Conservation (phyloP, 2,888 invertebrate species). For the Cephalotes varians region DNA sequence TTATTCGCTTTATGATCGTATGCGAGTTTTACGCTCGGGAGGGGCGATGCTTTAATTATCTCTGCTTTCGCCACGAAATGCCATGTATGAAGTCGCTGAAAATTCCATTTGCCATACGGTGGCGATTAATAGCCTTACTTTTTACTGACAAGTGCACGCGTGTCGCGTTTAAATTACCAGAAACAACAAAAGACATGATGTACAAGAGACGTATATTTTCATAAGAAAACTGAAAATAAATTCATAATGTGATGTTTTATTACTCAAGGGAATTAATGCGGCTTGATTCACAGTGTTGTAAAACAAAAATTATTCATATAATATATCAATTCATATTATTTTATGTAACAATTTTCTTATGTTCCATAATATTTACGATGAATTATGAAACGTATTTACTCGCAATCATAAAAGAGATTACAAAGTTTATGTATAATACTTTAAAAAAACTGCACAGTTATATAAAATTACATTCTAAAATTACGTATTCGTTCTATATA, state of each 20-base stretch:
- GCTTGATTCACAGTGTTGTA: not conserved
- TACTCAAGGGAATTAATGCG: not conserved
- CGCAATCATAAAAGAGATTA: not conserved
- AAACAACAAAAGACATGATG: not conserved
- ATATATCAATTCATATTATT: not conserved
- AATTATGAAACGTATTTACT: not conserved
- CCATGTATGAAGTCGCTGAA: constrained; percentile 33
- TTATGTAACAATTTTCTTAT: not conserved
- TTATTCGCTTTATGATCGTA: constrained; percentile 49
- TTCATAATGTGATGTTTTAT: not conserved
- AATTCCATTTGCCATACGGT: constrained; percentile 28
- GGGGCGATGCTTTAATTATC: constrained; percentile 39
- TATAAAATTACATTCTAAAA: not conserved
- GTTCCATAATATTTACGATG: not conserved
- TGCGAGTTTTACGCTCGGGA: constrained; percentile 36
- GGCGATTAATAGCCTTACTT: constrained; percentile 36
- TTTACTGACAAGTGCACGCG: constrained; percentile 38
- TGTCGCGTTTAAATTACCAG: constrained; percentile 25
- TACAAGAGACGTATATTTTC: not conserved
- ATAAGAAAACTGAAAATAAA: constrained; percentile 13
- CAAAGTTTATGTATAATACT: not conserved
- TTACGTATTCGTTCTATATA: not conserved
- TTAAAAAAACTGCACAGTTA: not conserved
- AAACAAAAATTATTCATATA: not conserved
- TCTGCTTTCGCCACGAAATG: constrained; percentile 28